These are phyloP conservation scores for Eulemur rubriventer DNA, from an alignment of 2,797 vertebrate genomes.

Conservation along the genomic window DNA sequence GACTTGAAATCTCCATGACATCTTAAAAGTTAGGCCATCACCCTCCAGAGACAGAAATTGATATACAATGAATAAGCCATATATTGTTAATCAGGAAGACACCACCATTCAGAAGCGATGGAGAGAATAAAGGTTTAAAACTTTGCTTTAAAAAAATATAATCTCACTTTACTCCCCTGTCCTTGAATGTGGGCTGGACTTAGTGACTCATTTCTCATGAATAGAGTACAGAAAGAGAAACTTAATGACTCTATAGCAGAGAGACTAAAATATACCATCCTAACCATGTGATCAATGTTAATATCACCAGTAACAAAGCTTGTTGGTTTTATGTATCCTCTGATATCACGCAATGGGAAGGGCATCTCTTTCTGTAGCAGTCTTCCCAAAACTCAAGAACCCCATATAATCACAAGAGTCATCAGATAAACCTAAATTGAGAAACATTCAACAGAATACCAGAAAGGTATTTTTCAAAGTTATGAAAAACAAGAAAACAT, in stretches of 20 bases:
- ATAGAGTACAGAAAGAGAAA: neutral
- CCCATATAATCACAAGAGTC: neutral
- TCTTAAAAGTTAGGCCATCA: neutral
- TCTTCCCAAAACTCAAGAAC: neutral
- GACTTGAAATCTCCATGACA: neutral
- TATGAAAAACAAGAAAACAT: neutral
- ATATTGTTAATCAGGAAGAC: neutral
- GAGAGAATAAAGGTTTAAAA: neutral
- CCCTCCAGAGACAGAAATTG: neutral
- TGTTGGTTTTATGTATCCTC: neutral
- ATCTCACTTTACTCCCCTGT: neutral
- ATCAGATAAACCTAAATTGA: neutral
- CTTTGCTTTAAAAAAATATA: neutral
- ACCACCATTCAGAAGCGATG: neutral
- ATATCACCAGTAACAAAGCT: neutral
- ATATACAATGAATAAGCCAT: neutral
- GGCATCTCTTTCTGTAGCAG: neutral
- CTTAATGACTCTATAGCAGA: neutral
- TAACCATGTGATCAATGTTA: neutral
- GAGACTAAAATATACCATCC: neutral
- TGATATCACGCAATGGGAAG: neutral
- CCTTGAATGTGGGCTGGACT: neutral
- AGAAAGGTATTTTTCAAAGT: neutral
- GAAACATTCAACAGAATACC: neutral
- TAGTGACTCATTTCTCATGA: neutral